Evolutionary conservation across 2,888 invertebrate species (phyloP).

Genomic region (Cetonia aurata): DNA sequence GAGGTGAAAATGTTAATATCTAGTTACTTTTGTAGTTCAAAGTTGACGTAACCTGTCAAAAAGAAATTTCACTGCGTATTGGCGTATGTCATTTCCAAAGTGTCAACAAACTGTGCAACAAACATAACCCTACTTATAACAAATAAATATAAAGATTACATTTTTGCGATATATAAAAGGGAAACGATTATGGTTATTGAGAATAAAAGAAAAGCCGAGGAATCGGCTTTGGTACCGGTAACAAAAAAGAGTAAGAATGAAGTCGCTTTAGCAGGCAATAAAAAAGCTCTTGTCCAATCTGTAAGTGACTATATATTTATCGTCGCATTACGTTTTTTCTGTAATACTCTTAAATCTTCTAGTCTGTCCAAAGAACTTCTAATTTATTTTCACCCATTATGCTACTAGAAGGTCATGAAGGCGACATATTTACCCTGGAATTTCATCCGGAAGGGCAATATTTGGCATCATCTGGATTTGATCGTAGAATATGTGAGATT

Average conservation of each 20-base stretch:
- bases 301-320: conserved; percentile 67
- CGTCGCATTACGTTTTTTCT: conserved; percentile 20
- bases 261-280: conserved; percentile 75
- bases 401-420: conserved; percentile 96
- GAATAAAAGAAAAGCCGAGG: conserved; percentile 75
- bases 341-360: conserved; percentile 49
- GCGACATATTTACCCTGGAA: conserved; percentile 92
- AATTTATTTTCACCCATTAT: conserved; percentile 93
- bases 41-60: too few relatives aligned
- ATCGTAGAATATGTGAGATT: conserved; percentile 91
- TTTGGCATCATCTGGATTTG: conserved; percentile 94
- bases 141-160: too few relatives aligned
- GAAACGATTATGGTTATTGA: conserved; percentile 63
- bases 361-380: conserved; percentile 85
- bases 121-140: too few relatives aligned
- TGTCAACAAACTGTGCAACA: too few relatives aligned
- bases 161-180: conserved; percentile 3
- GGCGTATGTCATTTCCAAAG: too few relatives aligned
- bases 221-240: conserved; percentile 72
- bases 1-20: too few relatives aligned
- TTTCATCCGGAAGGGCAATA: conserved; percentile 98
- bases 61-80: too few relatives aligned
- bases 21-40: too few relatives aligned
- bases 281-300: conserved; percentile 80
- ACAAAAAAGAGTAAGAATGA: conserved; percentile 81